Evolutionary conservation across 2,797 vertebrate genomes (phyloP).

Genomic region (Semaprochilodus insignis): DNA sequence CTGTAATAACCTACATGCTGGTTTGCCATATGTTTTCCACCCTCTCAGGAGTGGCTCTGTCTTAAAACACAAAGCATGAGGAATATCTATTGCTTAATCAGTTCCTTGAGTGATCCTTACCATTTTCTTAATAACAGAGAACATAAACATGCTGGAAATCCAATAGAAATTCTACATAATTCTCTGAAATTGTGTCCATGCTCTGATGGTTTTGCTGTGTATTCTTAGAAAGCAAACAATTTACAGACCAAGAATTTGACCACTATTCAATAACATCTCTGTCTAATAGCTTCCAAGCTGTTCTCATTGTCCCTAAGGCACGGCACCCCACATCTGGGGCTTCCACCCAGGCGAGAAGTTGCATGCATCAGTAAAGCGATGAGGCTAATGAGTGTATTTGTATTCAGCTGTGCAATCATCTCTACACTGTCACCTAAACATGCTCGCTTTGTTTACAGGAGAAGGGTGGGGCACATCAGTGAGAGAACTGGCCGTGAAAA

Average conservation of each 20-base stretch:
- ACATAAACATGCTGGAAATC: not conserved
- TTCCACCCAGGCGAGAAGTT: not conserved
- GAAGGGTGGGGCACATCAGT: conserved; percentile 63
- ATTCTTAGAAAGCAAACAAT: not conserved
- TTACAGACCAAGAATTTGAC: not conserved
- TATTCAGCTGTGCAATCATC: conserved; percentile 35
- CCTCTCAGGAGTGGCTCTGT: conserved; percentile 19
- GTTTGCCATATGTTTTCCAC: conserved; percentile 51
- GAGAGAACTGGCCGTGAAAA: conserved; percentile 19
- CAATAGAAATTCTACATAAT: not conserved
- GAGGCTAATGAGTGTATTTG: conserved; percentile 15
- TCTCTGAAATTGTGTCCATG: not conserved
- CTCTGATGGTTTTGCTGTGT: not conserved
- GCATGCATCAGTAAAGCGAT: conserved; percentile 11
- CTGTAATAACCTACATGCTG: conserved; percentile 53
- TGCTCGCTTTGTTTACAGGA: conserved; percentile 55
- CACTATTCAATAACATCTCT: not conserved
- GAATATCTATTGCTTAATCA: conserved; percentile 13
- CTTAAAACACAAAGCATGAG: conserved; percentile 17
- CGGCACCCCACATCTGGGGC: not conserved
- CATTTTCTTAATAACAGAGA: not conserved
- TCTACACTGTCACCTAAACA: conserved; percentile 35
- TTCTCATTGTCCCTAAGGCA: not conserved
- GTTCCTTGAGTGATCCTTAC: not conserved
- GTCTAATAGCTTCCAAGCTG: not conserved